Base-by-base conservation (phyloP, 2,888 invertebrate species). In the Cartodere bifasciata region DNA sequence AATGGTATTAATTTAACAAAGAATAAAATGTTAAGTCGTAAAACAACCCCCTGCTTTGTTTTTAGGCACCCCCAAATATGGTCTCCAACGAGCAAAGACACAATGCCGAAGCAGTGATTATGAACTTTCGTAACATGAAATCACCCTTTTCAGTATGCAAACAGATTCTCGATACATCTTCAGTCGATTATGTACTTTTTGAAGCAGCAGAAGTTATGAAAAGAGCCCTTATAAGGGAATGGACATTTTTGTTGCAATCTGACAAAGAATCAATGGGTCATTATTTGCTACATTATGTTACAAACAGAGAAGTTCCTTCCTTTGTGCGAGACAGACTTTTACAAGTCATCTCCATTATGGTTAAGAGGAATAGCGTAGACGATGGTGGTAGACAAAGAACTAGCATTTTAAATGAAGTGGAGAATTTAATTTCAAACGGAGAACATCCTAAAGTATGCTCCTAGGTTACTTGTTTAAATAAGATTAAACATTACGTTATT, bases 141-240 rank as follows among this genome's bases (percentile, higher is more conserved):
- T 72, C 76, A 38, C 88, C 90, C 4, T 88, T 85, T 57, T 71
- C 71, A 32, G 58, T 86, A 29, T 90, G 88, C 56, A 70, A 75
- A 47, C 73, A 78, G 50, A 79, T 90, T 43, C 62, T 90, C 42
- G 82, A 84, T 53, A 72, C 71, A 35, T 75, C 75, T 20, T 62
- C 65, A 34, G 70, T 74, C 30, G 81, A 82, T 48, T 86, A 85
- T 63, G 83, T 91, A 4, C 60, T 86, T 29, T 92, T 88, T 63
- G 90, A 92, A 65, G 75, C 86, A 25, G 86, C 83, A 4, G 78
- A 81, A 36, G 70, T 87, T 12, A 62, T 91, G 34, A 86, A 85
- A 60, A 72, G 76, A 43, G 80, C 84, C 10, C 63, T 91, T 6
- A 75, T 91, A 30, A 67, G 83, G 49, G 88, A 91, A 63, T 91